phyloP scores from a whole-genome alignment of 2,888 invertebrate species.

The Neelides folsomi region DNA sequence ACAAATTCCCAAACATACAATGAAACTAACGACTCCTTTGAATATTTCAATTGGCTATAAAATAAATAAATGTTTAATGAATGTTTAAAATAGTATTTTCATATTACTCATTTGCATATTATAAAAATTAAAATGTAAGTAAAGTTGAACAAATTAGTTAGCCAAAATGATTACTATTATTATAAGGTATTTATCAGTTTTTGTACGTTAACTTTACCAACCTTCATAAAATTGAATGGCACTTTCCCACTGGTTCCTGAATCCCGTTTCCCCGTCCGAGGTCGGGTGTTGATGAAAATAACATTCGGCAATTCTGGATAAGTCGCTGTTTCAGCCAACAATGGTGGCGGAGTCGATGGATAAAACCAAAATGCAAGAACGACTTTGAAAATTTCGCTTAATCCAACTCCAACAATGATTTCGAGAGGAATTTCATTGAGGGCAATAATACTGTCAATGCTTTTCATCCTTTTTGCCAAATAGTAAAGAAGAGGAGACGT shows the following conservation, averaged over 20 bases:
- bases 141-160: neutral
- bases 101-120: neutral
- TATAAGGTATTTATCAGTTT: too few species aligned
- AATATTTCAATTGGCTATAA: slow-evolving; percentile 14
- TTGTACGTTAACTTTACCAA: too few species aligned
- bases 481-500: slow-evolving; percentile 5
- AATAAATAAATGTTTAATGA: neutral
- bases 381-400: slow-evolving; percentile 20
- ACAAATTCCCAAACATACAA: slow-evolving; percentile 14
- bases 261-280: neutral
- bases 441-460: slow-evolving; percentile 8
- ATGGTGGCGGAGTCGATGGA: slow-evolving; percentile 10
- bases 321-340: slow-evolving; percentile 11
- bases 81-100: neutral
- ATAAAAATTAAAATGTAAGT: neutral
- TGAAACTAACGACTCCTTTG: slow-evolving; percentile 18
- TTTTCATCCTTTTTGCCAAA: neutral
- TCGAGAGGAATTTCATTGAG: slow-evolving; percentile 16
- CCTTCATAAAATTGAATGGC: neutral
- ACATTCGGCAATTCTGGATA: slow-evolving; percentile 3
- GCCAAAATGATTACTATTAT: too few species aligned
- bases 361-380: slow-evolving; percentile 12
- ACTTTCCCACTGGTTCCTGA: neutral
- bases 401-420: slow-evolving; percentile 11
- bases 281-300: too few species aligned